A percentile compares a stretch with the other conserved stretches of the same genome.
Conservation (phyloP, 2,113 vertebrate genomes). For the Scomber japonicus region DNA sequence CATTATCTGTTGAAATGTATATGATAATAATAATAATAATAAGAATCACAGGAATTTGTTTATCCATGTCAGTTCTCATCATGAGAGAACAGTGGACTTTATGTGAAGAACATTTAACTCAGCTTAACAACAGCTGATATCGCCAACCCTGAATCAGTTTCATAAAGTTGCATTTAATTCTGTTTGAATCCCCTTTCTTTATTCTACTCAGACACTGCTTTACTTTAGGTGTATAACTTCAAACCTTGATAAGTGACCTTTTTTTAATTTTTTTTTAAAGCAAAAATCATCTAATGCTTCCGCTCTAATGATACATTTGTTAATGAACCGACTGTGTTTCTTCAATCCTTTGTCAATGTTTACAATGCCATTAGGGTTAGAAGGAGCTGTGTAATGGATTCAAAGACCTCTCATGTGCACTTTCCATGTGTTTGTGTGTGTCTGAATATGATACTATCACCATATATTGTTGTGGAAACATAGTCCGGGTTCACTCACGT, state of each 20-base stretch:
- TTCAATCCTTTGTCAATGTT: background rate
- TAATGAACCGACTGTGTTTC: background rate
- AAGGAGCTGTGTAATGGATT: background rate
- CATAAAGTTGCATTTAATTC: background rate
- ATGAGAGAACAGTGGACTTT: background rate
- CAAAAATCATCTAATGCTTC: background rate
- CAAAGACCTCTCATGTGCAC: constrained; percentile 1
- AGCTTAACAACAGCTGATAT: background rate
- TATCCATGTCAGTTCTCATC: background rate
- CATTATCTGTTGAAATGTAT: background rate
- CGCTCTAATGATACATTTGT: background rate
- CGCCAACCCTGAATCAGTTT: background rate
- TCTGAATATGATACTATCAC: constrained; percentile 17
- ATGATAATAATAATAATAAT: background rate
- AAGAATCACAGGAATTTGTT: background rate
- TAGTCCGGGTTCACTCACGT: background rate
- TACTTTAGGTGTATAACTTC: background rate
- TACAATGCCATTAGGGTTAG: background rate
- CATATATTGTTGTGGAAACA: constrained; percentile 61
- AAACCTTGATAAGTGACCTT: background rate
- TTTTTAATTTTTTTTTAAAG: background rate
- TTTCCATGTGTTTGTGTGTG: constrained; percentile 5
- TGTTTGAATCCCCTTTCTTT: background rate
- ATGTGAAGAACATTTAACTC: background rate
- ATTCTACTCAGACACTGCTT: background rate